Evolutionary conservation across 2,113 vertebrate species (phyloP).

Genomic region (Osmerus mordax): DNA sequence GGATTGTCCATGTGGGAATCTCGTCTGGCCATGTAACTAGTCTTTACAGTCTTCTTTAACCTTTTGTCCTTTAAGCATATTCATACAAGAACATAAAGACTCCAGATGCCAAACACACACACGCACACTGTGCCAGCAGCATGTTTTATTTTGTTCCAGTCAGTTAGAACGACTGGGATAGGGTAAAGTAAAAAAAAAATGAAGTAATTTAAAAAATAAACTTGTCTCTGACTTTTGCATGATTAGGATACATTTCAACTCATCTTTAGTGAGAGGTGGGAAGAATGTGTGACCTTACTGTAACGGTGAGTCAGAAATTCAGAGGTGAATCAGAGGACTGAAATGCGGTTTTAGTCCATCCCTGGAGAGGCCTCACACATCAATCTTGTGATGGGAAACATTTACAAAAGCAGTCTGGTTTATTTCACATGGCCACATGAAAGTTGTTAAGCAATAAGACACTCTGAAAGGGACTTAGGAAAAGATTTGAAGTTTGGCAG

Average conservation of each 20-base stretch:
- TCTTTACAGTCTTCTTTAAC: not conserved
- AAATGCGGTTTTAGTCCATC: slow-evolving; percentile 47
- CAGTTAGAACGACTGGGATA: not conserved
- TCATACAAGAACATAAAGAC: slow-evolving; percentile 1
- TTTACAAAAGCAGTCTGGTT: slow-evolving; percentile 41
- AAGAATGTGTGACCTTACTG: slow-evolving; percentile 42
- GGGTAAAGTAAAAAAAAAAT: slow-evolving; percentile 45
- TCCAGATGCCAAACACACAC: slow-evolving; percentile 9
- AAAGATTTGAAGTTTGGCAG: too few relatives aligned
- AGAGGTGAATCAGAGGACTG: slow-evolving; percentile 45
- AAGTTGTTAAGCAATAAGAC: slow-evolving; percentile 35
- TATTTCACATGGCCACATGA: slow-evolving; percentile 15
- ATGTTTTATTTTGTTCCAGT: slow-evolving; percentile 6
- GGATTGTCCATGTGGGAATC: not conserved
- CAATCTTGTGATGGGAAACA: slow-evolving; percentile 28
- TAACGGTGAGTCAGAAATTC: slow-evolving; percentile 37
- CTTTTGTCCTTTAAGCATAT: slow-evolving; percentile 15
- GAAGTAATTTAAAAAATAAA: slow-evolving; percentile 48
- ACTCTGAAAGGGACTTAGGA: not conserved
- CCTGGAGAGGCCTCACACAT: slow-evolving; percentile 37
- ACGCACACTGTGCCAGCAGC: slow-evolving; percentile 1
- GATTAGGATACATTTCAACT: slow-evolving; percentile 31
- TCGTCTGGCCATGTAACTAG: not conserved
- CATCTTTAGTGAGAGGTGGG: slow-evolving; percentile 13
- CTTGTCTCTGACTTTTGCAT: slow-evolving; percentile 33